Evolutionary conservation across 2,113 vertebrate genomes (phyloP).

Genomic region (Oenanthe oenanthe): DNA sequence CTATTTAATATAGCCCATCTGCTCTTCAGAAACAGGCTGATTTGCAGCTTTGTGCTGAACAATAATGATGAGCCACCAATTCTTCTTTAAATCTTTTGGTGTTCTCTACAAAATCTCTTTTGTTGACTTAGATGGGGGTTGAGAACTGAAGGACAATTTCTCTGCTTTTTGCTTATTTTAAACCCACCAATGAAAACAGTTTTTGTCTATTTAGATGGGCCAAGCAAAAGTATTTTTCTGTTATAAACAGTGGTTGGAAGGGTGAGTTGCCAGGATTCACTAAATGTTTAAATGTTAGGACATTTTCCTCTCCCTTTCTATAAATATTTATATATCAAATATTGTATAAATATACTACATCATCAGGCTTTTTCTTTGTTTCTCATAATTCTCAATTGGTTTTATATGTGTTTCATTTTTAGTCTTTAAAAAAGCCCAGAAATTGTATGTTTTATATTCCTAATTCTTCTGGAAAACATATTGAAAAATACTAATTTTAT

Average conservation of each 20-base stretch:
- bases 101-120: not conserved
- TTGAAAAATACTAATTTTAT: not conserved
- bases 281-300: not conserved
- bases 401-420: not conserved
- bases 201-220: not conserved
- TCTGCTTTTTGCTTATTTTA: not conserved
- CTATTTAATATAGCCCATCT: slow-evolving; percentile 4
- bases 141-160: not conserved
- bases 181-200: not conserved
- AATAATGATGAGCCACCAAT: not conserved
- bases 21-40: slow-evolving; percentile 1
- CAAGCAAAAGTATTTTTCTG: not conserved
- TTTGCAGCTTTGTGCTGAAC: not conserved
- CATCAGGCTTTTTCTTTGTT: not conserved
- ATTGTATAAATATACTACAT: not conserved
- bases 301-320: not conserved
- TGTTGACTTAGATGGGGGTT: not conserved
- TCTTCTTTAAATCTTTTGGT: not conserved
- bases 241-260: not conserved
- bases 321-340: not conserved
- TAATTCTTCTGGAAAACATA: not conserved
- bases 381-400: not conserved
- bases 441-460: not conserved
- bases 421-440: not conserved
- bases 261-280: not conserved